phyloP scores from a whole-genome alignment of 2,797 vertebrate genomes.

The Emydoidea blandingii region DNA sequence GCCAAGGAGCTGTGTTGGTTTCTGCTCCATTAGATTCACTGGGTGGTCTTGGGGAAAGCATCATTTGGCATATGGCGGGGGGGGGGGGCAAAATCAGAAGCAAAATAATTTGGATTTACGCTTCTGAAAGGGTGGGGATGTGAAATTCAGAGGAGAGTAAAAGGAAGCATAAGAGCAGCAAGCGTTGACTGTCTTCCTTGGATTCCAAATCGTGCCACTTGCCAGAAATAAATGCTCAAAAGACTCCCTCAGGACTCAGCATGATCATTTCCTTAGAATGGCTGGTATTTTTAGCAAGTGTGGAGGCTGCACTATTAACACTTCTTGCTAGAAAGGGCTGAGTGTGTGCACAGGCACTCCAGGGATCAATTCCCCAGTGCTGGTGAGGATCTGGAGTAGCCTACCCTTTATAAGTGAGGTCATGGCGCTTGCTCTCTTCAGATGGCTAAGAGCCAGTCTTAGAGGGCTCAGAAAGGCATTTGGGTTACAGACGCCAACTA shows the following conservation, averaged over 20 bases:
- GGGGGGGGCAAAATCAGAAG: slow-evolving; percentile 10
- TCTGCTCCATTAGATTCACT: not conserved
- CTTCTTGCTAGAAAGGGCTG: not conserved
- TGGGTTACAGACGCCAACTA: not conserved
- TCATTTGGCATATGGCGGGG: not conserved
- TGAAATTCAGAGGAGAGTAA: slow-evolving; percentile 30
- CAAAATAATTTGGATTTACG: slow-evolving; percentile 1
- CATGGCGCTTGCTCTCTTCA: not conserved
- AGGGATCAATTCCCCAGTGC: not conserved
- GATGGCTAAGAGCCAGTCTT: not conserved
- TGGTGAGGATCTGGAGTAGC: not conserved
- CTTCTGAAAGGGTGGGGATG: slow-evolving; percentile 32
- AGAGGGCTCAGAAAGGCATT: not conserved
- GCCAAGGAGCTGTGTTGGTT: not conserved
- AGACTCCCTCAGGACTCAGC: slow-evolving; percentile 13
- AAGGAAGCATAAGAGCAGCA: slow-evolving; percentile 28
- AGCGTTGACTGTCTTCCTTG: slow-evolving; percentile 19
- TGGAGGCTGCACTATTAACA: not conserved
- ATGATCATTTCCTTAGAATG: slow-evolving; percentile 4
- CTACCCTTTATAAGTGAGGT: not conserved
- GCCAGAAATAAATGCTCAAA: slow-evolving; percentile 30
- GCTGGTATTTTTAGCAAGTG: not conserved
- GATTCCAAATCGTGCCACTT: not conserved
- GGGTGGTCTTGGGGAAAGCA: not conserved
- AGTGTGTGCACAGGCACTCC: not conserved